Percentiles rank a stretch among this genome's conserved stretches.
These are phyloP conservation scores for Vanacampus margaritifer DNA, from an alignment of 2,113 vertebrate genomes.

Conservation along the genomic window DNA sequence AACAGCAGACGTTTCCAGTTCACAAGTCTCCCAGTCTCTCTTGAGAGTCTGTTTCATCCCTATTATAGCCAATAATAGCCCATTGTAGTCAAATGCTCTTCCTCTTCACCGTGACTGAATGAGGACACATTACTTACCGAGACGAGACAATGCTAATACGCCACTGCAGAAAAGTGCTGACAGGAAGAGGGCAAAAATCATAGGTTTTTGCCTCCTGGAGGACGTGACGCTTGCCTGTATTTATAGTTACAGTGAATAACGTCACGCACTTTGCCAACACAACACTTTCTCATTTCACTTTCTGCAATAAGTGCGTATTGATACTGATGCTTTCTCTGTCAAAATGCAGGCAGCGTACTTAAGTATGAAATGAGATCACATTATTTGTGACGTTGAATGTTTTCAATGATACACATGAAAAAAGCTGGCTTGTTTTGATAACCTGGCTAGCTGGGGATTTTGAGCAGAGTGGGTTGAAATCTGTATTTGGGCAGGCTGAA, in stretches of 20 bases:
- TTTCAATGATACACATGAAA: not conserved
- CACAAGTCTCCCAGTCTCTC: conserved; percentile 77
- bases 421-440: too few species aligned
- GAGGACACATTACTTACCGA: conserved; percentile 80
- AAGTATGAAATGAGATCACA: not conserved
- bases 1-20: conserved; percentile 81
- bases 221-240: conserved; percentile 68
- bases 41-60: conserved; percentile 81
- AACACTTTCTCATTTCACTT: conserved; percentile 18
- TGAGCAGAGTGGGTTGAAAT: too few species aligned
- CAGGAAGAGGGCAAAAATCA: conserved; percentile 73
- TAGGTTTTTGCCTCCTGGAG: conserved; percentile 62
- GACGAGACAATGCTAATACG: conserved; percentile 74
- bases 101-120: conserved; percentile 80
- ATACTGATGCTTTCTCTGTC: conserved; percentile 22
- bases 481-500: too few species aligned
- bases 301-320: conserved; percentile 17
- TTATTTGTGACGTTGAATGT: not conserved
- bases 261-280: conserved; percentile 55
- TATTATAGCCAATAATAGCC: conserved; percentile 86
- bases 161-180: conserved; percentile 74
- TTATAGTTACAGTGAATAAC: conserved; percentile 70
- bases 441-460: too few species aligned
- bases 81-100: conserved; percentile 84
- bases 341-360: not conserved